These are phyloP conservation scores for Protophormia terraenovae DNA, from an alignment of 2,888 invertebrate species.

Conservation along the genomic window DNA sequence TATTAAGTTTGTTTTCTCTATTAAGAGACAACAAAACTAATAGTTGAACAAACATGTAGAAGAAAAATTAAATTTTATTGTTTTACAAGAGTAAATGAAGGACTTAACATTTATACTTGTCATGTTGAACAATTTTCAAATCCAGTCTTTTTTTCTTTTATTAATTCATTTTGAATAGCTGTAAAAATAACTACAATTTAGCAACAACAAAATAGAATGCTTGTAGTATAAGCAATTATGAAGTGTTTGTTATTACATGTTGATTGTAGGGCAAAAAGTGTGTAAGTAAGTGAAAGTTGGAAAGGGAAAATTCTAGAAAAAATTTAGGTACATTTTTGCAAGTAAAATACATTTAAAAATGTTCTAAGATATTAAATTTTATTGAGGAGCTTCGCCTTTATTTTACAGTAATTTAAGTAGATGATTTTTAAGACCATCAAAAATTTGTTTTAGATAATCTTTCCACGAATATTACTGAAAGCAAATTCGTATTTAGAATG, in stretches of 20 bases:
- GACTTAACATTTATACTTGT: background rate
- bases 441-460: too few species aligned
- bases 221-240: slow-evolving; percentile 20
- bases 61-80: background rate
- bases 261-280: background rate
- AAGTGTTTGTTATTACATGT: slow-evolving; percentile 32
- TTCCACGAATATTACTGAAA: too few species aligned
- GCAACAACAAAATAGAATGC: background rate
- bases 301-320: too few species aligned
- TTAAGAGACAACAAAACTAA: background rate
- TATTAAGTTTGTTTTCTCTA: background rate
- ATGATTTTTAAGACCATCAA: too few species aligned
- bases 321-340: too few species aligned
- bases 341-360: too few species aligned
- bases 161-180: background rate
- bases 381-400: too few species aligned
- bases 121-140: background rate
- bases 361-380: too few species aligned
- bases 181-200: background rate
- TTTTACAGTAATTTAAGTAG: too few species aligned
- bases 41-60: background rate
- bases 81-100: background rate
- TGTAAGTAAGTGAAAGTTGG: background rate
- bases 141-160: background rate
- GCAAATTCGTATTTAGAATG: too few species aligned